A percentile compares a stretch with the other conserved stretches of the same genome.
Conservation (phyloP, 2,888 invertebrate genomes). For the Pediacus dermestoides region DNA sequence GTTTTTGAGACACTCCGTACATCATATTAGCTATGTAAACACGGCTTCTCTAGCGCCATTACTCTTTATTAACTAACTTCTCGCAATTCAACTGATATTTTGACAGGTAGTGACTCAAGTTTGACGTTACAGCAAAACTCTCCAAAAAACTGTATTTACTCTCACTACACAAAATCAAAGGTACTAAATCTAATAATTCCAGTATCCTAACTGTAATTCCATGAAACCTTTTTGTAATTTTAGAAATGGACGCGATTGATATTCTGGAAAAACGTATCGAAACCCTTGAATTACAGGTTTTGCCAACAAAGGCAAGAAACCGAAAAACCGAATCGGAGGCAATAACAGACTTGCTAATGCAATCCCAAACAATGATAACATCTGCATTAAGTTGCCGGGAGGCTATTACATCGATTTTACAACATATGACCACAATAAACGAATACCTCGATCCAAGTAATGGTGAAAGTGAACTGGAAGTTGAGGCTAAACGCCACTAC, state of each 20-base stretch:
- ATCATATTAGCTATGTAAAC: too few species aligned
- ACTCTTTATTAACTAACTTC: too few species aligned
- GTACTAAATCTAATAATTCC: too few species aligned
- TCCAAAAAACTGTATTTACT: too few species aligned
- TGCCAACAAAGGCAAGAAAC: slow-evolving; percentile 37
- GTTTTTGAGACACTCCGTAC: too few species aligned
- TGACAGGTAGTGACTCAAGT: too few species aligned
- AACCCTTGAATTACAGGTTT: slow-evolving; percentile 50
- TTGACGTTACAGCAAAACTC: too few species aligned
- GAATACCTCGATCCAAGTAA: slow-evolving; percentile 49
- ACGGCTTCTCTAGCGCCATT: too few species aligned
- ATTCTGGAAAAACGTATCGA: slow-evolving; percentile 50
- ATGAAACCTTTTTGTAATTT: too few species aligned
- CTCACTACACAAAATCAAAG: too few species aligned
- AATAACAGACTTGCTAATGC: slow-evolving; percentile 50
- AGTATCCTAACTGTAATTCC: too few species aligned
- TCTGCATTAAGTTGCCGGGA: slow-evolving; percentile 54
- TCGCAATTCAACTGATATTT: too few species aligned
- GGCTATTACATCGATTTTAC: slow-evolving; percentile 48
- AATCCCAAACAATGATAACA: slow-evolving; percentile 52
- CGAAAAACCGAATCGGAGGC: slow-evolving; percentile 36
- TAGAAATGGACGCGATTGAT: slow-evolving; percentile 38
- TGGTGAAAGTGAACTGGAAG: slow-evolving; percentile 48
- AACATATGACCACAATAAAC: slow-evolving; percentile 51
- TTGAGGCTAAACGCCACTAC: slow-evolving; percentile 51